These are phyloP conservation scores for Pterocles burchelli DNA, from an alignment of 2,113 vertebrate genomes.

Conservation along the genomic window DNA sequence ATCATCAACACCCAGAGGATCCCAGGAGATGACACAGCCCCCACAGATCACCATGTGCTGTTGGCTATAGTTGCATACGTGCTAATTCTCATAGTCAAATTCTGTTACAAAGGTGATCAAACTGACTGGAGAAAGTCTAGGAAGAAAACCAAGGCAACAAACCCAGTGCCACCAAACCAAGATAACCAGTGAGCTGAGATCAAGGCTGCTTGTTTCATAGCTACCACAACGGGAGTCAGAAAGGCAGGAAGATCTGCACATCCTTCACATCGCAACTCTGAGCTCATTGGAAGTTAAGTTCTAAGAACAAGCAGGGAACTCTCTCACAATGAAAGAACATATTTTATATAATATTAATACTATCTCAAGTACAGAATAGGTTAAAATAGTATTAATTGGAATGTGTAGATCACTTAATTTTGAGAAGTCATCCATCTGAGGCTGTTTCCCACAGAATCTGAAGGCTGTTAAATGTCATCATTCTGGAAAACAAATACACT, in stretches of 20 bases:
- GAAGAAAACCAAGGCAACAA: background rate
- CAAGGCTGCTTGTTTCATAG: background rate
- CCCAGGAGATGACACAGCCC: background rate
- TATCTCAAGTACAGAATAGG: background rate
- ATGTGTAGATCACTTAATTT: background rate
- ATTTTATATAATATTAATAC: background rate
- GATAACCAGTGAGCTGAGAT: background rate
- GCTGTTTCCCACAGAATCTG: background rate
- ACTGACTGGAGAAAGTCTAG: background rate
- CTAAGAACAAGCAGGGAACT: background rate
- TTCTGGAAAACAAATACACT: background rate
- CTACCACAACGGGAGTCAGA: fast-evolving
- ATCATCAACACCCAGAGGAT: background rate
- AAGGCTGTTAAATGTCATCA: background rate
- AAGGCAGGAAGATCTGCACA: background rate
- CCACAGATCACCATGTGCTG: background rate
- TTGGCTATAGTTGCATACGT: background rate
- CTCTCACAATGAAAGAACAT: background rate
- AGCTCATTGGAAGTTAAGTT: background rate
- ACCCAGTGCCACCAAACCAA: background rate
- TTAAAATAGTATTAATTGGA: background rate
- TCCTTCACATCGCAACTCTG: background rate
- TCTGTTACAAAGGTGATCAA: background rate
- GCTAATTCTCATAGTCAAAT: background rate
- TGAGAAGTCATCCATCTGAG: background rate